phyloP scores from a whole-genome alignment of 2,113 vertebrate genomes.

The Nibea albiflora region DNA sequence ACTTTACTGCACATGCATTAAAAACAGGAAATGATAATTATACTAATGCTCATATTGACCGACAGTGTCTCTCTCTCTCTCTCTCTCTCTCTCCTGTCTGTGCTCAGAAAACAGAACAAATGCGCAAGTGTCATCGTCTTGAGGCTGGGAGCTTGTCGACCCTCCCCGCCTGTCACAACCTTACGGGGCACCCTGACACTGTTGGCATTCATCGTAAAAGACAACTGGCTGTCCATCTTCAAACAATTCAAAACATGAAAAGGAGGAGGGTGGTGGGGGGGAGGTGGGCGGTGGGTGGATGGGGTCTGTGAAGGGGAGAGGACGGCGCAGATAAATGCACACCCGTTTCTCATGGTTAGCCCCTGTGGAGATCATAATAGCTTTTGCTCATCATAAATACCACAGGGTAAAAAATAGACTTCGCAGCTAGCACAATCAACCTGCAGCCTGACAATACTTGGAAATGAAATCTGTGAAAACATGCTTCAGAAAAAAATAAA shows the following conservation, averaged over 20 bases:
- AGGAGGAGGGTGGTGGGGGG: neutral
- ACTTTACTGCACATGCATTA: neutral
- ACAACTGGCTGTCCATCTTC: slow-evolving; percentile 78
- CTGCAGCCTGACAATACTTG: neutral
- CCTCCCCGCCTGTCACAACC: slow-evolving; percentile 58
- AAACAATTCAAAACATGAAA: slow-evolving; percentile 78
- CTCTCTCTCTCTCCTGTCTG: neutral
- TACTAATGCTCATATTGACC: neutral
- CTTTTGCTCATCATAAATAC: slow-evolving; percentile 71
- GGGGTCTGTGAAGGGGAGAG: neutral
- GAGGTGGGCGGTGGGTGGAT: neutral
- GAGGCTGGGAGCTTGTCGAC: slow-evolving; percentile 28
- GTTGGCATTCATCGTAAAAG: slow-evolving; percentile 73
- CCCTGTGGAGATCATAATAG: slow-evolving; percentile 62
- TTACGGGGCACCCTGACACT: slow-evolving; percentile 57
- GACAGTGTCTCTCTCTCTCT: neutral
- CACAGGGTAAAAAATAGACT: slow-evolving; percentile 54
- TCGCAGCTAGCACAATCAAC: neutral
- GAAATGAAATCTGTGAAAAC: slow-evolving; percentile 29
- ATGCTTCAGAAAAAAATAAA: neutral
- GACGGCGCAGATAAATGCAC: slow-evolving; percentile 41
- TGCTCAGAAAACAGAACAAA: slow-evolving; percentile 48
- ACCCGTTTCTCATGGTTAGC: slow-evolving; percentile 45
- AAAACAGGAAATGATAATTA: neutral
- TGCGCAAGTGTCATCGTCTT: slow-evolving; percentile 48